Percentiles rank a stretch among this genome's conserved stretches.
Evolutionary conservation across 2,888 invertebrate genomes (phyloP).

Genomic region (Heliconius charithonia): DNA sequence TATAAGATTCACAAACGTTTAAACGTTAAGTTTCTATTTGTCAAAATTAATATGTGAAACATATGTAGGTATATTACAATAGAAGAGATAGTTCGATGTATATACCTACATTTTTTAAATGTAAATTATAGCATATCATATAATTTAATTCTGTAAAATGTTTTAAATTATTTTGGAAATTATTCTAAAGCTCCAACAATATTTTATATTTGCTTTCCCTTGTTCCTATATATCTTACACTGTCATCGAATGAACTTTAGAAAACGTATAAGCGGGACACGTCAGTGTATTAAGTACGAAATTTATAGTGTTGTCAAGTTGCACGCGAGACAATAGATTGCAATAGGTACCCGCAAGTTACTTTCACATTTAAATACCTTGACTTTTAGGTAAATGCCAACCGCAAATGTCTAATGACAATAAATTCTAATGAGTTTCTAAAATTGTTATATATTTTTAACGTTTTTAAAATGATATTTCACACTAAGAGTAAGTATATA

Average conservation of each 20-base stretch:
- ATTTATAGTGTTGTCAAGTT: conserved; percentile 45
- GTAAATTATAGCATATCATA: not conserved
- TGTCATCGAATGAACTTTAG: conserved; percentile 38
- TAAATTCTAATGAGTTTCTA: conserved; percentile 7
- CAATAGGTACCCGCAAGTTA: conserved; percentile 31
- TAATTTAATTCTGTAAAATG: not conserved
- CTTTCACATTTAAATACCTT: conserved; percentile 48
- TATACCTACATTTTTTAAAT: not conserved
- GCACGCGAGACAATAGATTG: conserved; percentile 45
- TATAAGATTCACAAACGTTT: too few species aligned
- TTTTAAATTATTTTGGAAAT: not conserved
- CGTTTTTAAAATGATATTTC: not conserved
- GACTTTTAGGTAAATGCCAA: conserved; percentile 47
- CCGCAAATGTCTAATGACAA: conserved; percentile 14
- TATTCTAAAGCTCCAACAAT: not conserved
- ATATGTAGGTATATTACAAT: too few species aligned
- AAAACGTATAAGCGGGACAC: conserved; percentile 44
- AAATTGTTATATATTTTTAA: not conserved
- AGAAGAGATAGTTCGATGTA: not conserved
- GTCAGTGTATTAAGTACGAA: conserved; percentile 49
- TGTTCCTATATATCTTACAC: conserved; percentile 35
- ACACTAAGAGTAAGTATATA: too few species aligned
- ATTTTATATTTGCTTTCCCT: conserved; percentile 6
- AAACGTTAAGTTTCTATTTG: too few species aligned
- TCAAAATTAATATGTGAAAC: too few species aligned